phyloP scores from a whole-genome alignment of 2,113 vertebrate species.

The Origma solitaria region DNA sequence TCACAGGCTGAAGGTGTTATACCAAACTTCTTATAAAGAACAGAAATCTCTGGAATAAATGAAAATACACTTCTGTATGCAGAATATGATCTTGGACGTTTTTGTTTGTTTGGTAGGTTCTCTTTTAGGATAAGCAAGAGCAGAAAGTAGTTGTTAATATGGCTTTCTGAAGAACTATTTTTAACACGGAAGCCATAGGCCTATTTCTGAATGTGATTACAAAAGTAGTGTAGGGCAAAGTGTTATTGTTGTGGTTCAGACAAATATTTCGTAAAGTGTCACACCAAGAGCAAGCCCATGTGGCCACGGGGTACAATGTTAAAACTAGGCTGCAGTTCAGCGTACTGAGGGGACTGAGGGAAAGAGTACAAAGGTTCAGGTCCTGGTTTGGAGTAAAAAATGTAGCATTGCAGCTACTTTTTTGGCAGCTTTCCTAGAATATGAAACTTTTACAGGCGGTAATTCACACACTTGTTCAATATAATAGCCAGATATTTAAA shows the following conservation, averaged over 20 bases:
- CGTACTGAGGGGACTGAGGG: neutral
- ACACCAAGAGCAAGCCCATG: neutral
- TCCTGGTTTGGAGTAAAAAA: neutral
- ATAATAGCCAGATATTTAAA: neutral
- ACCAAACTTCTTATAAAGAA: neutral
- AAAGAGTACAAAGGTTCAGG: neutral
- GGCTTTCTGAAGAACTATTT: neutral
- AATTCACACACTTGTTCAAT: neutral
- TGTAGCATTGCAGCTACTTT: neutral
- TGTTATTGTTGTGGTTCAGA: neutral
- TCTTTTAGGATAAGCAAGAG: neutral
- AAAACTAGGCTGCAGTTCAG: constrained; percentile 23
- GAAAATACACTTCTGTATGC: neutral
- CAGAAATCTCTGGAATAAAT: neutral
- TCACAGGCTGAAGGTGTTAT: neutral
- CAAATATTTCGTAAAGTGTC: neutral
- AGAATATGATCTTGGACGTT: neutral
- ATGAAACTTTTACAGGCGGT: neutral
- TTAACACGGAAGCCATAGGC: neutral
- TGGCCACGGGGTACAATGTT: neutral
- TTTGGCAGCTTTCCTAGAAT: neutral
- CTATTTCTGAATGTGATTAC: neutral
- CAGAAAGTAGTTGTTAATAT: neutral
- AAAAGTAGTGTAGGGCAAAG: constrained; percentile 1
- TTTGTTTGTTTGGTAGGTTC: neutral